phyloP scores from a whole-genome alignment of 2,113 vertebrate genomes.

The Spizaetus ornatus region DNA sequence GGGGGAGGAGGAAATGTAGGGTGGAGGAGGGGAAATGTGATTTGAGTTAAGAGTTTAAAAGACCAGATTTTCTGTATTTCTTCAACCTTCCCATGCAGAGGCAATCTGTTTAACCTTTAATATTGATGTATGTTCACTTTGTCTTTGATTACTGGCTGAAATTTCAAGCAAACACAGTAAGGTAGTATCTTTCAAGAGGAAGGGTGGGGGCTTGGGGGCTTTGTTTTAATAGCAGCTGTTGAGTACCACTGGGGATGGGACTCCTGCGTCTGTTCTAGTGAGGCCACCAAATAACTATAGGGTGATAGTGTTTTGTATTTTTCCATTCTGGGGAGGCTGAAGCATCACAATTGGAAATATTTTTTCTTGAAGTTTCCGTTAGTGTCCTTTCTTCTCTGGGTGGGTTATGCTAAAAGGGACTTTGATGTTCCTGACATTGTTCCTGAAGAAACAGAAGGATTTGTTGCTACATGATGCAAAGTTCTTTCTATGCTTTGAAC shows the following conservation, averaged over 20 bases:
- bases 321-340: background rate
- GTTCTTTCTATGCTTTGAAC: background rate
- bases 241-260: background rate
- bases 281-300: background rate
- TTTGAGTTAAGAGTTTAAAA: background rate
- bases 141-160: background rate
- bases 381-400: background rate
- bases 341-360: background rate
- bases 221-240: background rate
- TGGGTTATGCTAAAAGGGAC: background rate
- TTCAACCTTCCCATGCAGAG: background rate
- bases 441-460: background rate
- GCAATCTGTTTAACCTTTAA: background rate
- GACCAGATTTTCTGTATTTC: background rate
- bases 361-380: background rate
- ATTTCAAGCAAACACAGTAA: background rate
- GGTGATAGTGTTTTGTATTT: background rate
- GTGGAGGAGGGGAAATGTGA: background rate
- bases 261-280: background rate
- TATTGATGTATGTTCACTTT: background rate
- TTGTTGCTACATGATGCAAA: background rate
- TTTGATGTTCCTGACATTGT: background rate
- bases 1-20: background rate
- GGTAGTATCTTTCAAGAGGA: background rate
- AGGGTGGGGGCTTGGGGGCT: background rate